Evolutionary conservation across 1,140 invertebrate species (phyloP).

Genomic region (Chironomus tepperi): DNA sequence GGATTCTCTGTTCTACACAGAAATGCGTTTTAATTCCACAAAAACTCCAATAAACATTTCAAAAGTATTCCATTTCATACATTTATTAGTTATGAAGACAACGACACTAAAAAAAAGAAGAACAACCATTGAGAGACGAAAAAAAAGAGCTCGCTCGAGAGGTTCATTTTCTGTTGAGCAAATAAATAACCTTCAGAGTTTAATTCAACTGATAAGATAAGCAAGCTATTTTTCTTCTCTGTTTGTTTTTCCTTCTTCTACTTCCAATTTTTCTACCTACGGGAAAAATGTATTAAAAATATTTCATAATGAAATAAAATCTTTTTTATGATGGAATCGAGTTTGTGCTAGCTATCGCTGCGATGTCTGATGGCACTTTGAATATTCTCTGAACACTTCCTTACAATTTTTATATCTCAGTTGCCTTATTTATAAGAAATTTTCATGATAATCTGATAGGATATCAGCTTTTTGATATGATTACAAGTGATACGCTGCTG

Average conservation of each 20-base stretch:
- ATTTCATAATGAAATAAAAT: background rate
- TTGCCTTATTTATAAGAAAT: background rate
- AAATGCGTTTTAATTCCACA: no score
- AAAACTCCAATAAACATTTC: no score
- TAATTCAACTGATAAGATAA: constrained; percentile 23
- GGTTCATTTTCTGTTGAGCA: background rate
- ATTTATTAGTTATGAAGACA: no score
- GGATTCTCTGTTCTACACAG: no score
- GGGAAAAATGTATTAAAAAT: background rate
- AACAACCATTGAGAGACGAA: background rate
- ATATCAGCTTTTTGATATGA: constrained; percentile 7
- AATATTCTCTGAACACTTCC: background rate
- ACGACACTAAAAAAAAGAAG: no score
- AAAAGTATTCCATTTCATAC: no score
- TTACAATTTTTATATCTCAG: background rate
- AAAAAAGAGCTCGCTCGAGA: background rate
- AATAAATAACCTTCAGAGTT: constrained; percentile 22
- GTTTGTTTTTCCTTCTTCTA: constrained; percentile 16
- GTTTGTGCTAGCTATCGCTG: no score
- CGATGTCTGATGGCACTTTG: no score
- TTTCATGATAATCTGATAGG: constrained; percentile 19
- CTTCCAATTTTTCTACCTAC: background rate
- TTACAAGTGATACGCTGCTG: background rate
- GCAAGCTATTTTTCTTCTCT: background rate
- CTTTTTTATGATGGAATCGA: no score